Conservation (phyloP, 2,888 invertebrate species). For the Perdita meconis region DNA sequence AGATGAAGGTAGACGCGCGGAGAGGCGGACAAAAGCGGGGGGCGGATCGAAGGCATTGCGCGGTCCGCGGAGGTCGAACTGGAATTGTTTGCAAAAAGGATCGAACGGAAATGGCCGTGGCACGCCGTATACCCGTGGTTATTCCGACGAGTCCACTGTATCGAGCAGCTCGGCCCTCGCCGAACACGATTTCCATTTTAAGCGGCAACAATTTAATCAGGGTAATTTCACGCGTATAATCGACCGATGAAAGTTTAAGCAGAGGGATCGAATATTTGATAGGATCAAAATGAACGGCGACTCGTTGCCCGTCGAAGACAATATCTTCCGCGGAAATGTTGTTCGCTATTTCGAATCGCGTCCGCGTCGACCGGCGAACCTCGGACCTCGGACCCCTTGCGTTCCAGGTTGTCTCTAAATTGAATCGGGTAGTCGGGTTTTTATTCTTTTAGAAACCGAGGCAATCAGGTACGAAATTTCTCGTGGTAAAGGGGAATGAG, state of each 20-base stretch:
- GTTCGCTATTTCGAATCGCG: not conserved
- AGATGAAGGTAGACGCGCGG: conserved; percentile 20
- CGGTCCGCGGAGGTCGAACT: conserved; percentile 23
- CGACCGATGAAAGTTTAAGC: conserved; percentile 25
- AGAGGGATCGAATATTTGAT: conserved; percentile 17
- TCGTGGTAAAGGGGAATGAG: not conserved
- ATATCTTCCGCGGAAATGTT: not conserved
- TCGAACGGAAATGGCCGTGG: conserved; percentile 17
- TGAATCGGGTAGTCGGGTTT: not conserved
- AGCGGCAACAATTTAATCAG: conserved; percentile 34
- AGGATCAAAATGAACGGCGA: not conserved
- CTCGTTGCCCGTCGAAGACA: not conserved
- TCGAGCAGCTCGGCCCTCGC: conserved; percentile 1
- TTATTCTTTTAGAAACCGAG: not conserved
- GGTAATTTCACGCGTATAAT: conserved; percentile 28
- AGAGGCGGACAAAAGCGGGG: conserved; percentile 15
- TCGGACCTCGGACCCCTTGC: too few species aligned
- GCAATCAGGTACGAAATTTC: conserved; percentile 1
- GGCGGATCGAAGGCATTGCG: conserved; percentile 6
- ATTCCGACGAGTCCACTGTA: not conserved
- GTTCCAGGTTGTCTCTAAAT: not conserved
- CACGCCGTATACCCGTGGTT: not conserved
- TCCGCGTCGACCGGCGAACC: too few species aligned
- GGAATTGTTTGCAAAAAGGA: conserved; percentile 40
- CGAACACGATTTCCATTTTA: conserved; percentile 42